phyloP scores from a whole-genome alignment of 2,888 invertebrate genomes.

The Sphinx pinastri region DNA sequence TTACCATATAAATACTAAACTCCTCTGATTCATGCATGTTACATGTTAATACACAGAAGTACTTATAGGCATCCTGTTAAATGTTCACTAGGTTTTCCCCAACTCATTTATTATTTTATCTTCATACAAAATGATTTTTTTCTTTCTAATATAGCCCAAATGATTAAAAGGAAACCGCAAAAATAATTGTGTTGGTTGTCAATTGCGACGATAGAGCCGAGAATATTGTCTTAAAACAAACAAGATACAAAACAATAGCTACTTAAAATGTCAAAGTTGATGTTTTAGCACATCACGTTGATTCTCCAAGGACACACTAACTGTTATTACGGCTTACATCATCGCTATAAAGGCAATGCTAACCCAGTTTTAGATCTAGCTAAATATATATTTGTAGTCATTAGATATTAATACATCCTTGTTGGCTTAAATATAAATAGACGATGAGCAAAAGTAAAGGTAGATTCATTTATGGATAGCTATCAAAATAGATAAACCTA shows the following conservation, averaged over 20 bases:
- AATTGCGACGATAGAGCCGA: background rate
- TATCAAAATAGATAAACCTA: conserved; percentile 1
- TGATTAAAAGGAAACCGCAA: background rate
- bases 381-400: background rate
- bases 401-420: background rate
- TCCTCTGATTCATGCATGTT: no score
- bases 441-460: conserved; percentile 19
- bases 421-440: background rate
- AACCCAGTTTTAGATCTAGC: background rate
- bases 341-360: background rate
- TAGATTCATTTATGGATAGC: background rate
- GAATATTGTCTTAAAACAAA: background rate
- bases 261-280: conserved; percentile 11
- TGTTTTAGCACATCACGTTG: background rate
- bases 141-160: background rate
- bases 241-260: conserved; percentile 2
- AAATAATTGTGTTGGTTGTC: background rate
- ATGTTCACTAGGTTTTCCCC: background rate
- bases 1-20: background rate
- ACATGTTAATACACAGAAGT: background rate
- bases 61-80: background rate
- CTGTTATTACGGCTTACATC: background rate
- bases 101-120: background rate
- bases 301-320: background rate
- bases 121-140: background rate